Conservation (phyloP, 1,140 invertebrate species). For the Neodiprion pinetum region DNA sequence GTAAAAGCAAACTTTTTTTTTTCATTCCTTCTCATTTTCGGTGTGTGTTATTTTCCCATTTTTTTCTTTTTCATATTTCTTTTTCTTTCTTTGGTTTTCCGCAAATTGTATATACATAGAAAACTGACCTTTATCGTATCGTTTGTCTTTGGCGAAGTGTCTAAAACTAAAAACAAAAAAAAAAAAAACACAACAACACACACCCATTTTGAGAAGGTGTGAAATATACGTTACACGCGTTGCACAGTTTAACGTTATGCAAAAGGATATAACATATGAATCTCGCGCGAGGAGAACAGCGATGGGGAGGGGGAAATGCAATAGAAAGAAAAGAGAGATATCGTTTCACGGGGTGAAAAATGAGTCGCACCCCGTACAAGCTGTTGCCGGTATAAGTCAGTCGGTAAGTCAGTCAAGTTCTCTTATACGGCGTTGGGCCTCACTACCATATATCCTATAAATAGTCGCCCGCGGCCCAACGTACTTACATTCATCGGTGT, state of each 20-base stretch:
- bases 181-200: not conserved
- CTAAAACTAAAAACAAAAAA: not conserved
- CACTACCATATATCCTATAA: not conserved
- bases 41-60: too few relatives aligned
- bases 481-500: conserved; percentile 1
- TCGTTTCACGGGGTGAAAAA: not conserved
- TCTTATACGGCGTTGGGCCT: too few relatives aligned
- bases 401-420: too few relatives aligned
- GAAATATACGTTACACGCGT: too few relatives aligned
- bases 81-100: not conserved
- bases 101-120: not conserved
- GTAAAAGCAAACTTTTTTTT: too few relatives aligned
- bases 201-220: too few relatives aligned
- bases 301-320: not conserved
- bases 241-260: too few relatives aligned
- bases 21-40: too few relatives aligned
- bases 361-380: not conserved
- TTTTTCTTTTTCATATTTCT: too few relatives aligned
- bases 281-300: not conserved
- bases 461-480: not conserved
- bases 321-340: too few relatives aligned
- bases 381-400: too few relatives aligned
- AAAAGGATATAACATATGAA: not conserved
- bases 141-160: not conserved
- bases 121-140: not conserved